These are phyloP conservation scores for Zelleria hepariella DNA, from an alignment of 2,888 invertebrate genomes.

Conservation along the genomic window DNA sequence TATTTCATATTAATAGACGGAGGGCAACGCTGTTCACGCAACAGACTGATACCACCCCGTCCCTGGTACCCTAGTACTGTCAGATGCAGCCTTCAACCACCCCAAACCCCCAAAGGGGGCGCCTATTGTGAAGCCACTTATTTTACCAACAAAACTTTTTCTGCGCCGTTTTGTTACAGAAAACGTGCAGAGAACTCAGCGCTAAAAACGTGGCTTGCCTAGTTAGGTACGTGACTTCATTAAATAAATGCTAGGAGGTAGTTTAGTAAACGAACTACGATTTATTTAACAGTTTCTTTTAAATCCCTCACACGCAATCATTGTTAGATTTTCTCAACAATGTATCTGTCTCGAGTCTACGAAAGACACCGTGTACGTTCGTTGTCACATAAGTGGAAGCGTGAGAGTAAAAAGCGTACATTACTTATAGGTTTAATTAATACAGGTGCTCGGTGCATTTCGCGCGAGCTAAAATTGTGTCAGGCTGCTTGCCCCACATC, in stretches of 20 bases:
- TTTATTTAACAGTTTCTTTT: neutral
- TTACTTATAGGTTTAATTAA: slow-evolving; percentile 26
- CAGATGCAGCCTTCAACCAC: slow-evolving; percentile 32
- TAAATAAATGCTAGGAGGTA: too few relatives aligned
- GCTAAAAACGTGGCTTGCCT: neutral
- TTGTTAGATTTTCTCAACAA: neutral
- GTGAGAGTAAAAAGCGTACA: slow-evolving; percentile 43
- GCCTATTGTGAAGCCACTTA: neutral
- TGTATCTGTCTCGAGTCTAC: neutral
- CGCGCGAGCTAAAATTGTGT: slow-evolving; percentile 65
- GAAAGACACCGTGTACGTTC: slow-evolving; percentile 5
- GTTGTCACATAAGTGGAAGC: slow-evolving; percentile 34
- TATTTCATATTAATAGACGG: slow-evolving; percentile 7
- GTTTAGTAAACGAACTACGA: neutral
- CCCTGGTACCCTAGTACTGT: slow-evolving; percentile 48
- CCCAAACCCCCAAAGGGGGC: too few relatives aligned
- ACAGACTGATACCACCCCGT: slow-evolving; percentile 34
- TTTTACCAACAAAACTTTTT: neutral
- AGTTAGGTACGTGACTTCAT: neutral
- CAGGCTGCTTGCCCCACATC: slow-evolving; percentile 64
- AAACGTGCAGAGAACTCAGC: too few relatives aligned
- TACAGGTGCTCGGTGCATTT: slow-evolving; percentile 35
- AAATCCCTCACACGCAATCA: neutral
- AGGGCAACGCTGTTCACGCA: slow-evolving; percentile 43
- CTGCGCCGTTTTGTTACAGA: neutral